phyloP scores from a whole-genome alignment of 2,888 invertebrate species.

The Sminthurides aquaticus region DNA sequence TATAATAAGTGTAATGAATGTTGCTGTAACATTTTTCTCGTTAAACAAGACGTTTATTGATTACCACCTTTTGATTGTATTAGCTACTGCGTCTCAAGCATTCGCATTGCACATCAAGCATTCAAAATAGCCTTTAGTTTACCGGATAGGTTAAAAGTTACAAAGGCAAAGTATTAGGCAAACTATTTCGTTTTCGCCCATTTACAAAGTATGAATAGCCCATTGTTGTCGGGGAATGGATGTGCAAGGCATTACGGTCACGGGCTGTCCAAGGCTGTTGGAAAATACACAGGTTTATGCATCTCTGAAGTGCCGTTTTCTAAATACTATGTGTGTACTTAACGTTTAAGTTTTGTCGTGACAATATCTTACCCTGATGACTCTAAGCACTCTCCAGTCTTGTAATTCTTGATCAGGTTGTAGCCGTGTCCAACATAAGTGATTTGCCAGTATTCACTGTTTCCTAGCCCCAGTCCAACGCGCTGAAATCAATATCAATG shows the following conservation, averaged over 20 bases:
- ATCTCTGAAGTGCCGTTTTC: not conserved
- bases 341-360: not conserved
- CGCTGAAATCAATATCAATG: slow-evolving; percentile 4
- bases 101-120: too few relatives aligned
- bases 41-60: too few relatives aligned
- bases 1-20: too few relatives aligned
- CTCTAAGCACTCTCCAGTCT: slow-evolving; percentile 22
- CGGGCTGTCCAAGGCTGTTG: slow-evolving; percentile 24
- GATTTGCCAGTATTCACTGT: slow-evolving; percentile 23
- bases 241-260: slow-evolving; percentile 13
- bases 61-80: too few relatives aligned
- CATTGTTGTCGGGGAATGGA: slow-evolving; percentile 26
- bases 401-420: slow-evolving; percentile 22
- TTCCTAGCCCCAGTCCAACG: slow-evolving; percentile 16
- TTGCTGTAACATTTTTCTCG: too few relatives aligned
- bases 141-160: too few relatives aligned
- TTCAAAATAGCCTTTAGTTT: too few relatives aligned
- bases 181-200: too few relatives aligned
- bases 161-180: too few relatives aligned
- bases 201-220: slow-evolving; percentile 19
- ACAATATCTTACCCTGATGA: slow-evolving; percentile 21
- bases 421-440: slow-evolving; percentile 24
- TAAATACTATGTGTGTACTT: not conserved
- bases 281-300: too few relatives aligned
- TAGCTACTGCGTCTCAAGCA: too few relatives aligned